These are phyloP conservation scores for Ammospiza nelsoni DNA, from an alignment of 2,113 vertebrate species.

Conservation along the genomic window DNA sequence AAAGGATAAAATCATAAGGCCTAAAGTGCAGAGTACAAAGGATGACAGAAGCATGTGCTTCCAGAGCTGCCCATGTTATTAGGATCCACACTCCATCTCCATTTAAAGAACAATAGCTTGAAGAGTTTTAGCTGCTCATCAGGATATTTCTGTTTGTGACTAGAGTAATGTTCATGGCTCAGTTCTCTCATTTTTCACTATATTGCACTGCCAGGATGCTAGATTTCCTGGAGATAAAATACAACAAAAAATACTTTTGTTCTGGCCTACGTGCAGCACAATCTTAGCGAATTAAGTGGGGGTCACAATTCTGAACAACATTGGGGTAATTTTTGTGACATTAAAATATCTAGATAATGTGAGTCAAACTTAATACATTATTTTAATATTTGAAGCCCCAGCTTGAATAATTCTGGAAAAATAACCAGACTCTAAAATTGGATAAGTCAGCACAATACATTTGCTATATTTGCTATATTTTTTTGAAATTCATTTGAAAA, in stretches of 20 bases:
- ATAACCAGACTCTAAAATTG: background rate
- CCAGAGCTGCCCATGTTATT: background rate
- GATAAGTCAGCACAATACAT: background rate
- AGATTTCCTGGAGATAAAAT: background rate
- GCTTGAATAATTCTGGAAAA: background rate
- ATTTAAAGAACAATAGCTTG: background rate
- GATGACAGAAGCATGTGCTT: background rate
- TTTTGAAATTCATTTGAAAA: background rate
- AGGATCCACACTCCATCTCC: background rate
- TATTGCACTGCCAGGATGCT: background rate
- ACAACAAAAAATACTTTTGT: background rate
- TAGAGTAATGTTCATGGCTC: background rate
- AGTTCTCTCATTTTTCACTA: background rate
- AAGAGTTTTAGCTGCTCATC: background rate
- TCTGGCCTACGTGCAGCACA: background rate
- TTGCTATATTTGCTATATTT: background rate
- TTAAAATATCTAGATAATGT: background rate
- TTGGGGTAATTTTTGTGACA: background rate
- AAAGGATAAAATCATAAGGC: background rate
- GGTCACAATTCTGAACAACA: background rate
- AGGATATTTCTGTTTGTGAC: background rate
- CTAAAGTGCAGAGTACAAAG: background rate
- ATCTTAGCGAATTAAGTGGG: background rate
- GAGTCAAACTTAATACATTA: background rate
- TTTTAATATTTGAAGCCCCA: background rate